Evolutionary conservation across 2,888 invertebrate genomes (phyloP).

Genomic region (Scelioninae gen. 1): DNA sequence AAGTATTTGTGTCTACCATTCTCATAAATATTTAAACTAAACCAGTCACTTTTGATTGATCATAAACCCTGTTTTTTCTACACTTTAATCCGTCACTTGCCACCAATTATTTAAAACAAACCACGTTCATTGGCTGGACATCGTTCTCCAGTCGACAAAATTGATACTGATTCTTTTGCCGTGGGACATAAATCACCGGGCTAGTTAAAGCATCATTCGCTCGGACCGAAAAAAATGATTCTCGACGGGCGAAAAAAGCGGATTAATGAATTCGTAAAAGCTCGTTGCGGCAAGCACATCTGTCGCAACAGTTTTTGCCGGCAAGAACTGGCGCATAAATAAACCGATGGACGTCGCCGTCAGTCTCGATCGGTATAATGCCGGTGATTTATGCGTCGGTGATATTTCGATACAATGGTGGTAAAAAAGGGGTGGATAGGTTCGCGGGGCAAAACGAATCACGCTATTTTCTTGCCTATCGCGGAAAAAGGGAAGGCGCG

Average conservation of each 20-base stretch:
- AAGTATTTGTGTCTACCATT: too few species aligned
- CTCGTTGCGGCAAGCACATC: constrained; percentile 50
- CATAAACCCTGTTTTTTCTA: too few species aligned
- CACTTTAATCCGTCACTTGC: too few species aligned
- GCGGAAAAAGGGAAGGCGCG: constrained; percentile 38
- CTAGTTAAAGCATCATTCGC: constrained; percentile 35
- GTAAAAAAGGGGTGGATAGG: constrained; percentile 71
- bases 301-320: constrained; percentile 49
- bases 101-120: too few species aligned
- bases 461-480: constrained; percentile 79
- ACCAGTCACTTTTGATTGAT: too few species aligned
- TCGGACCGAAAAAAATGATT: constrained; percentile 26
- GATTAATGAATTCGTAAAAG: constrained; percentile 48
- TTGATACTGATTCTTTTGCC: not conserved
- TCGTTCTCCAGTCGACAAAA: not conserved
- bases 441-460: constrained; percentile 78
- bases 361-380: constrained; percentile 80
- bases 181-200: constrained; percentile 11
- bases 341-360: constrained; percentile 78
- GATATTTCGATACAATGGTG: constrained; percentile 80
- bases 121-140: too few species aligned
- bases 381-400: constrained; percentile 80
- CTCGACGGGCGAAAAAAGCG: constrained; percentile 33
- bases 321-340: constrained; percentile 68
- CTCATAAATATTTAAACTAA: constrained; percentile 3